A percentile compares a stretch with the other conserved stretches of the same genome.
These are phyloP conservation scores for Lepidothrix coronata DNA, from an alignment of 2,113 vertebrate species.

Conservation along the genomic window DNA sequence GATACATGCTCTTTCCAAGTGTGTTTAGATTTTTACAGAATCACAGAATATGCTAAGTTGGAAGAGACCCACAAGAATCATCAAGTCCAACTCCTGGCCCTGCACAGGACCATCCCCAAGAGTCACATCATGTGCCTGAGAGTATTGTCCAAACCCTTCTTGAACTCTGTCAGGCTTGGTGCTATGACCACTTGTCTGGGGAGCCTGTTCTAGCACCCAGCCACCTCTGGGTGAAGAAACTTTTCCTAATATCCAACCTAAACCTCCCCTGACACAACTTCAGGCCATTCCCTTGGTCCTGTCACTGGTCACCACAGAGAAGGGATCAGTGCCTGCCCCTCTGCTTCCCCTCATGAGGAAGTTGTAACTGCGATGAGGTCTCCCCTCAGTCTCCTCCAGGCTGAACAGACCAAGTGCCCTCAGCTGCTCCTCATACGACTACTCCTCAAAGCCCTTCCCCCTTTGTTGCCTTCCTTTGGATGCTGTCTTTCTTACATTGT, in stretches of 20 bases:
- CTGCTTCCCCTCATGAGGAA: background rate
- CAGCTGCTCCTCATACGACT: background rate
- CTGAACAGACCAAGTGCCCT: background rate
- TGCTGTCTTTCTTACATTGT: background rate
- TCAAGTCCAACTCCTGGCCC: background rate
- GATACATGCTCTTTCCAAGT: background rate
- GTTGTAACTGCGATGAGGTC: background rate
- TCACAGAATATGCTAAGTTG: background rate
- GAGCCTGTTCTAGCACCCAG: background rate
- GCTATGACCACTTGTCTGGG: background rate
- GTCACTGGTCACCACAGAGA: background rate
- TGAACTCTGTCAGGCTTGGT: background rate
- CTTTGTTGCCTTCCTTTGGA: background rate
- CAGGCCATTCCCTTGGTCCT: background rate
- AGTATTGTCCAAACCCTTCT: background rate
- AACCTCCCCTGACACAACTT: background rate
- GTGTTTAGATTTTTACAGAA: background rate
- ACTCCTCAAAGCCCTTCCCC: background rate
- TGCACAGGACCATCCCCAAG: background rate
- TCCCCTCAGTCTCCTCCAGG: background rate
- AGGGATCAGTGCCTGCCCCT: background rate
- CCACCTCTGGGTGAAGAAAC: background rate
- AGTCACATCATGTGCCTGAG: background rate
- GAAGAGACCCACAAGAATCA: background rate
- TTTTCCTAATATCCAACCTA: background rate